A percentile compares a stretch with the other conserved stretches of the same genome.
phyloP scores from a whole-genome alignment of 1,140 invertebrate genomes.

The Leptinotarsa texana region DNA sequence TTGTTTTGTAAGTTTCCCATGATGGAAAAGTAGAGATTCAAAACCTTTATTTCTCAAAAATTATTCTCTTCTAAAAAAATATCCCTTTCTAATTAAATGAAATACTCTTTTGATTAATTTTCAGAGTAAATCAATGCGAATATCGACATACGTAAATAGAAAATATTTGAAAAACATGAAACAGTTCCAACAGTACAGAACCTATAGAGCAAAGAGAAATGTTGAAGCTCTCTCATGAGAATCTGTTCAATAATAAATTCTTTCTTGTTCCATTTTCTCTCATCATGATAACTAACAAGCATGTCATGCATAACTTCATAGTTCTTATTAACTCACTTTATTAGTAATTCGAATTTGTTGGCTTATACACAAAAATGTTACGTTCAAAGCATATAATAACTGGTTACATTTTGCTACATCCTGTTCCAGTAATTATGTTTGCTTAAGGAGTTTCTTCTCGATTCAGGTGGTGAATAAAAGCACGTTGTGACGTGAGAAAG shows the following conservation, averaged over 20 bases:
- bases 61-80: too few species aligned
- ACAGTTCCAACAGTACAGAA: too few species aligned
- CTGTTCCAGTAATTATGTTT: slow-evolving; percentile 4
- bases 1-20: too few species aligned
- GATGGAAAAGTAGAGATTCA: too few species aligned
- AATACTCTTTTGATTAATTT: too few species aligned
- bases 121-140: too few species aligned
- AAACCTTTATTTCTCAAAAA: too few species aligned
- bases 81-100: too few species aligned
- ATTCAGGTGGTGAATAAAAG: neutral
- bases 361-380: neutral
- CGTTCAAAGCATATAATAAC: neutral
- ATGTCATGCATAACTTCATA: slow-evolving; percentile 6
- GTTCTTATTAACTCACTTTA: neutral
- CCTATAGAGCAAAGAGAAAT: too few species aligned
- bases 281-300: slow-evolving; percentile 6
- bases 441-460: neutral
- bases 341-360: slow-evolving; percentile 6
- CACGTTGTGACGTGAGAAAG: neutral
- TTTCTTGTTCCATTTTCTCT: neutral
- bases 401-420: neutral
- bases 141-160: too few species aligned
- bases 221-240: neutral
- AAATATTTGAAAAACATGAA: too few species aligned
- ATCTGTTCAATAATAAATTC: neutral